Evolutionary conservation across 2,113 vertebrate genomes (phyloP), one percentile per base, ranked within the genome.

Genomic region (Pluvianellus socialis): DNA sequence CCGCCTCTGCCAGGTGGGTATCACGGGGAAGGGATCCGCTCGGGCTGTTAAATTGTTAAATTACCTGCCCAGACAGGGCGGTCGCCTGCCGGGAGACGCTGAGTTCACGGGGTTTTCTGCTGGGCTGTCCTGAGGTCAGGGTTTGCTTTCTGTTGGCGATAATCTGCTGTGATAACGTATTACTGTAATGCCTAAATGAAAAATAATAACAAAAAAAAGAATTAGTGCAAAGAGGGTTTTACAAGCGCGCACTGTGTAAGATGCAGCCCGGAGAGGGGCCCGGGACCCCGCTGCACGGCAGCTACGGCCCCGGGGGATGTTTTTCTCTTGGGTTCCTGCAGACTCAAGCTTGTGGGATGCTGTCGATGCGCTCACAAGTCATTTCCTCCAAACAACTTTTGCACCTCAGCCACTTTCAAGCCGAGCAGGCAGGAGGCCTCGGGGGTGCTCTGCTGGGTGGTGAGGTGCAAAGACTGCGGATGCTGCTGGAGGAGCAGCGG

Each of bases 381-480:
- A 14, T 61, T 88, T 84, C 59, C 72, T 77, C 87, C 55, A 13
- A 77, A 12, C 15, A 30, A 5, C 33, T 62, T 27, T 4, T 45
- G 18, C 18, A 12, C 19, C 56, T 40, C 30, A 7, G 49, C 32
- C 2, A 4, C 44, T 47, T 55, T 33, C 33, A 74, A 35, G 55
- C 40, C 40, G 42, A 79, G 75, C 32, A 26, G 32, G 35, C 0
- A 0, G 68, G 40, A 77, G 50, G 77, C 10, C 5, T 30, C 0
- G 1, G 18, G 49, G 8, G 1, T 19, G 38, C 66, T 40, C 67
- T 83, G 56, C 52, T 33, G 11, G 49, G 5, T 9, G 30, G 38
- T 0, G 9, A 71, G 47, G 14, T 13, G 26, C 61, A 49, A 35
- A 23, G 40, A 2, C 50, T 4, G 6, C 0, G 0, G 49, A 1